Percentiles rank a stretch among this genome's conserved stretches.
phyloP scores from a whole-genome alignment of 2,888 invertebrate species.

The Pedicia rivosa region DNA sequence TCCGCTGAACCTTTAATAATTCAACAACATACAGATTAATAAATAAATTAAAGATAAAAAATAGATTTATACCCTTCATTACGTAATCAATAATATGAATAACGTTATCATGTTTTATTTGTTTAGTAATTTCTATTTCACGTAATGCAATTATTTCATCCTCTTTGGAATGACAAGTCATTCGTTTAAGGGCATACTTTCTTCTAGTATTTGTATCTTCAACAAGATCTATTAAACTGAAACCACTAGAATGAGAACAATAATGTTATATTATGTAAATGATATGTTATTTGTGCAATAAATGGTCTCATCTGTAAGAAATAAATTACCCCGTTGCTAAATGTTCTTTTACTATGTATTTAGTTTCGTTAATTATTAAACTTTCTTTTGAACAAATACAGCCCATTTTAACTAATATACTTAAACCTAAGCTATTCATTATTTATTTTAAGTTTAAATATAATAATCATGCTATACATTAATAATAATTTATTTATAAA shows the following conservation, averaged over 20 bases:
- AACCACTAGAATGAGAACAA: conserved; percentile 43
- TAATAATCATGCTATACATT: too few relatives aligned
- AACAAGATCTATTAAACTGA: conserved; percentile 62
- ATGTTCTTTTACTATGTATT: conserved; percentile 50
- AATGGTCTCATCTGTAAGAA: conserved; percentile 22
- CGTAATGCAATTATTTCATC: conserved; percentile 55
- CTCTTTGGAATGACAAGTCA: conserved; percentile 61
- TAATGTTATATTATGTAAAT: too few relatives aligned
- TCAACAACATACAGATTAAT: too few relatives aligned
- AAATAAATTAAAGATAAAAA: too few relatives aligned
- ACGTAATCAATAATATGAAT: conserved; percentile 54
- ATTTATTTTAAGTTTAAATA: too few relatives aligned
- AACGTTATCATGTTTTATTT: conserved; percentile 54
- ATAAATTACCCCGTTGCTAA: conserved; percentile 52
- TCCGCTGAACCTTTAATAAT: conserved; percentile 41
- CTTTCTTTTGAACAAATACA: conserved; percentile 62
- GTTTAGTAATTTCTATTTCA: conserved; percentile 58
- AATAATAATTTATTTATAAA: too few relatives aligned
- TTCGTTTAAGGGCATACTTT: conserved; percentile 60
- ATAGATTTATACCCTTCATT: conserved; percentile 25
- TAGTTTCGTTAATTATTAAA: conserved; percentile 49
- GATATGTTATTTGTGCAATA: too few relatives aligned
- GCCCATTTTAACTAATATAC: conserved; percentile 52
- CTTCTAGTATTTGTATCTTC: conserved; percentile 48
- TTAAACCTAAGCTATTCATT: conserved; percentile 54